Percentiles rank a stretch among this genome's conserved stretches.
These are phyloP conservation scores for Colossoma macropomum DNA, from an alignment of 2,113 vertebrate species.

Conservation along the genomic window DNA sequence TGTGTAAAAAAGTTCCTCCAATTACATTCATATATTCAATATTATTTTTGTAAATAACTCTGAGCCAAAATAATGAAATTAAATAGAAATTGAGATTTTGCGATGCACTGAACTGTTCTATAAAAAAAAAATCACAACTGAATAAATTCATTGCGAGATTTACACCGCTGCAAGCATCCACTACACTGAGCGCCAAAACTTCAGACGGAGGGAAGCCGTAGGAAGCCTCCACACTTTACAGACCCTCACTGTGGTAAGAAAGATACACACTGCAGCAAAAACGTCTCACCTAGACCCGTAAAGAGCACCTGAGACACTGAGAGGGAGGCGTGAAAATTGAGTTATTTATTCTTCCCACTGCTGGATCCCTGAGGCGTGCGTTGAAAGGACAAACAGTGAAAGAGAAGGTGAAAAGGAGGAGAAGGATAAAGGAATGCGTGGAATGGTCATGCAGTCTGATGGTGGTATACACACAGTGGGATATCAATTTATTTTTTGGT, in stretches of 20 bases:
- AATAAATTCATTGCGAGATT: too few species aligned
- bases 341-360: constrained; percentile 22
- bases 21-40: too few species aligned
- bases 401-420: neutral
- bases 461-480: neutral
- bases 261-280: constrained; percentile 12
- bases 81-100: too few species aligned
- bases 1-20: too few species aligned
- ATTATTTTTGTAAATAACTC: too few species aligned
- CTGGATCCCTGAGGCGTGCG: neutral
- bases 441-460: neutral
- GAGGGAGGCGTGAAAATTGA: constrained; percentile 36
- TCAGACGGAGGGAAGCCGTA: neutral
- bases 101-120: too few species aligned
- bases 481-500: neutral
- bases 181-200: too few species aligned
- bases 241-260: neutral
- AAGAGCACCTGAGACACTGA: constrained; percentile 31
- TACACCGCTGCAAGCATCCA: too few species aligned
- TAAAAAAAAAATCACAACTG: too few species aligned
- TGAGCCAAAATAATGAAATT: too few species aligned
- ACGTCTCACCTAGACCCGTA: constrained; percentile 27
- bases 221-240: neutral
- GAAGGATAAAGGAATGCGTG: neutral
- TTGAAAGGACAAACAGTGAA: neutral